Evolutionary conservation across 2,888 invertebrate genomes (phyloP).

Genomic region (Conistra vaccinii): DNA sequence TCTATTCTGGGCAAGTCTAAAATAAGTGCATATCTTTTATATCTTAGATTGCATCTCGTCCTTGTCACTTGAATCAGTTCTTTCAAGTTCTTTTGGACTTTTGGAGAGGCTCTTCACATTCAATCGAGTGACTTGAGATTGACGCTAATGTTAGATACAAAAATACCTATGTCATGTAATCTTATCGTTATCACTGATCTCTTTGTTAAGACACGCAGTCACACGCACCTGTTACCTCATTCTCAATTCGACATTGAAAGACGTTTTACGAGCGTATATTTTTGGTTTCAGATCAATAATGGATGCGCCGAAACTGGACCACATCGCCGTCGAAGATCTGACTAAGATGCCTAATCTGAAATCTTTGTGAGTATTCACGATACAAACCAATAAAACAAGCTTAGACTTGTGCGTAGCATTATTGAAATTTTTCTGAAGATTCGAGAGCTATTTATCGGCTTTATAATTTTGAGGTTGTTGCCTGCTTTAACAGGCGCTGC

Average conservation of each 20-base stretch:
- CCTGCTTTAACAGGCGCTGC: background rate
- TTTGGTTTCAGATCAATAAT: conserved; percentile 89
- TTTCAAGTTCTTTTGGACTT: background rate
- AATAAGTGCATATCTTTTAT: background rate
- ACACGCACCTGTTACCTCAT: background rate
- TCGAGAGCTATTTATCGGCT: background rate
- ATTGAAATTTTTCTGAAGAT: background rate
- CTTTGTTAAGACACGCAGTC: background rate
- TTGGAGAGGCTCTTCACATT: background rate
- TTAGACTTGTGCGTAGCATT: conserved; percentile 21
- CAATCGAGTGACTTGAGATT: background rate
- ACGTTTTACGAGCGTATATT: conserved; percentile 39
- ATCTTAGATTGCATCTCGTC: background rate
- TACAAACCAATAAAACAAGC: conserved; percentile 14
- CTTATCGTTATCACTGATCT: conserved; percentile 5
- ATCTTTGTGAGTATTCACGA: conserved; percentile 89
- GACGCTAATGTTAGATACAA: background rate
- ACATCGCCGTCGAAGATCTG: conserved; percentile 91
- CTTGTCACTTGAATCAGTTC: background rate
- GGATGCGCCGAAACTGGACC: conserved; percentile 89
- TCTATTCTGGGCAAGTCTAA: background rate
- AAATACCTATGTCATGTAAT: background rate
- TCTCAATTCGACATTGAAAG: conserved; percentile 5
- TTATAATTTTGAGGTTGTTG: too few relatives aligned
- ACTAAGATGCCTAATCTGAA: conserved; percentile 90